Evolutionary conservation across 2,113 vertebrate genomes (phyloP).

Genomic region (Talpa occidentalis): DNA sequence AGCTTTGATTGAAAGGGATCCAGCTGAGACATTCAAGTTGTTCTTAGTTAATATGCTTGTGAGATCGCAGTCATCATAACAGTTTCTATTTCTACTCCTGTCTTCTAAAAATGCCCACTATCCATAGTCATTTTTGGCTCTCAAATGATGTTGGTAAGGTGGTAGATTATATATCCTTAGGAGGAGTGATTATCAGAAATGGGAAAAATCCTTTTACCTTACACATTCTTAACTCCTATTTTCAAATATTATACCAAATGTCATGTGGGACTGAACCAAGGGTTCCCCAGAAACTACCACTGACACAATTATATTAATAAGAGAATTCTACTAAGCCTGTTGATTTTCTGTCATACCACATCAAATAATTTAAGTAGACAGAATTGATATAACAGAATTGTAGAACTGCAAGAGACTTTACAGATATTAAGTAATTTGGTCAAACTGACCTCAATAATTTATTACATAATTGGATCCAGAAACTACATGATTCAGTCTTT

Average conservation of each 20-base stretch:
- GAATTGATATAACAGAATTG: not conserved
- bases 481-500: not conserved
- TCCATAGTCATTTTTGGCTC: not conserved
- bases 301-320: not conserved
- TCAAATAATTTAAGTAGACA: not conserved
- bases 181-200: not conserved
- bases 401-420: not conserved
- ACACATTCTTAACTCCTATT: not conserved
- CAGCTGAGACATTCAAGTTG: not conserved
- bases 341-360: not conserved
- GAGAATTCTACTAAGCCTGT: not conserved
- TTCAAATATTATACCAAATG: not conserved
- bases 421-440: not conserved
- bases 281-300: not conserved
- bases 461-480: not conserved
- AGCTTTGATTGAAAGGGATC: not conserved
- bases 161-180: not conserved
- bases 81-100: not conserved
- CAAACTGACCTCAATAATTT: not conserved
- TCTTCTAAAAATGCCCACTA: not conserved
- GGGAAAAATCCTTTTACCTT: not conserved
- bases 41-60: not conserved
- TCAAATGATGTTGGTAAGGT: not conserved
- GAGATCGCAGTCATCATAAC: not conserved
- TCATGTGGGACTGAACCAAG: not conserved